Base-by-base conservation (phyloP, 37 sponge, comb jelly and placozoan species). In the Chondrilla cf. caribensis region DNA sequence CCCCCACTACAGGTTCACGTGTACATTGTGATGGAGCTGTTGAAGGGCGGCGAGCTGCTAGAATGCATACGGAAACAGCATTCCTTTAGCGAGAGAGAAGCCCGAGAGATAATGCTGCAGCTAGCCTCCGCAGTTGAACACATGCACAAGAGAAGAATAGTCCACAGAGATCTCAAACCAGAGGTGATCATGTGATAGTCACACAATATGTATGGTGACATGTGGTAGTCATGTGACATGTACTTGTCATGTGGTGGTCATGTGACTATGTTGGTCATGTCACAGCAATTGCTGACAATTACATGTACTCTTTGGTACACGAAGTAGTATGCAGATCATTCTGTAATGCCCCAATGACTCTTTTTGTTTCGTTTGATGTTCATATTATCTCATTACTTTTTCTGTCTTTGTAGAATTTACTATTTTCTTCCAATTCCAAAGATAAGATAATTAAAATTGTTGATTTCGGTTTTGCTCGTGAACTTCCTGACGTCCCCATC, bases 81-180 rank as follows among this genome's bases (percentile, higher is more conserved):
- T 66, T 85, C 72, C 44, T 94, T 97, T 81, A 89, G 88, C 3
- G 98, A 97, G 86, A 84, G 81, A 22, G 84, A 94, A 72, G 98
- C 98, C 36, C 84, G 91, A 28, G 58, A 79, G 67, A 83, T 94
- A 43, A 91, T 94, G 89, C 62, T 76, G 58, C 95, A 97, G 84
- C 87, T 97, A 7, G 86, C 94, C 38, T 87, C 90, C 57, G 98
- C 95, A 19, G 91, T 93, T n/a, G 42, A 75, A 15, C 90, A 83
- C 85, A 81, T 97, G 72, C 98, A 97, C 78, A 84, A 79, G 71
- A 94, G 87, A 84, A 88, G 83, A 39, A 86, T 97, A 40, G 97
- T 97, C 15, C 97, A 97, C 87, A 79, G 97, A 59, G 97, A 97
- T 43, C 88, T 97, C 51, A 97, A 97, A 84, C 97, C 97, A 43